phyloP scores from a whole-genome alignment of 2,797 vertebrate species.

The Hoplostethus atlanticus region DNA sequence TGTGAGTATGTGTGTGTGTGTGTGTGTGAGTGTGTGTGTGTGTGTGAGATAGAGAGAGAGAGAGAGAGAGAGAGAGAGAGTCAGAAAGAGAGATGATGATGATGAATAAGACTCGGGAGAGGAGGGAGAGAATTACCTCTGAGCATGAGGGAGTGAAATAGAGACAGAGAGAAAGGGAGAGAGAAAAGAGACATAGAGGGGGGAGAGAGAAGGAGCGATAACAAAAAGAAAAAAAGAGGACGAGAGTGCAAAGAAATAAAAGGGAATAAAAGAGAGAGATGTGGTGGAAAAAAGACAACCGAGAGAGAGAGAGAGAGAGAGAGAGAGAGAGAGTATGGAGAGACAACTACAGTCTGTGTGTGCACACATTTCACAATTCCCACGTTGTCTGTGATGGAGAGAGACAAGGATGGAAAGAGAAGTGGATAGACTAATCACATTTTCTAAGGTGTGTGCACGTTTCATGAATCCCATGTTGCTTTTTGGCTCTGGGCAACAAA shows the following conservation, averaged over 20 bases:
- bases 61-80: background rate
- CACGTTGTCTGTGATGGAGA: slow-evolving; percentile 60
- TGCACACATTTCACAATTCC: slow-evolving; percentile 69
- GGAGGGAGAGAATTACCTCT: slow-evolving; percentile 74
- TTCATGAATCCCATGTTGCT: slow-evolving; percentile 75
- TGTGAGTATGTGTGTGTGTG: no score
- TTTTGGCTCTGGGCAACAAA: slow-evolving; percentile 78
- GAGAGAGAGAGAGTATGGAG: slow-evolving; percentile 20
- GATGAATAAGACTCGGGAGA: slow-evolving; percentile 73
- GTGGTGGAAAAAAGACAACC: slow-evolving; percentile 20
- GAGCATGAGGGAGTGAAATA: slow-evolving; percentile 72
- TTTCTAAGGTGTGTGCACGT: slow-evolving; percentile 74
- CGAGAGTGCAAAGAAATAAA: slow-evolving; percentile 42
- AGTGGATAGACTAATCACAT: slow-evolving; percentile 70
- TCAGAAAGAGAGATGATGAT: slow-evolving; percentile 48
- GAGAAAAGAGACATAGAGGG: slow-evolving; percentile 47
- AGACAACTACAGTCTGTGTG: slow-evolving; percentile 47
- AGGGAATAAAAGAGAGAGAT: slow-evolving; percentile 25
- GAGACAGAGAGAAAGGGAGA: slow-evolving; percentile 49
- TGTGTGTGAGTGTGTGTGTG: slow-evolving; percentile 13
- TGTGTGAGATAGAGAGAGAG: background rate
- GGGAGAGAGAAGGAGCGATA: slow-evolving; percentile 51
- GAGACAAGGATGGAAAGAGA: slow-evolving; percentile 53
- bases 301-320: slow-evolving; percentile 4
- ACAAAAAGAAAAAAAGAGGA: slow-evolving; percentile 27